A percentile compares a stretch with the other conserved stretches of the same genome.
Evolutionary conservation across 2,888 invertebrate genomes (phyloP).

Genomic region (Thumatha senex): DNA sequence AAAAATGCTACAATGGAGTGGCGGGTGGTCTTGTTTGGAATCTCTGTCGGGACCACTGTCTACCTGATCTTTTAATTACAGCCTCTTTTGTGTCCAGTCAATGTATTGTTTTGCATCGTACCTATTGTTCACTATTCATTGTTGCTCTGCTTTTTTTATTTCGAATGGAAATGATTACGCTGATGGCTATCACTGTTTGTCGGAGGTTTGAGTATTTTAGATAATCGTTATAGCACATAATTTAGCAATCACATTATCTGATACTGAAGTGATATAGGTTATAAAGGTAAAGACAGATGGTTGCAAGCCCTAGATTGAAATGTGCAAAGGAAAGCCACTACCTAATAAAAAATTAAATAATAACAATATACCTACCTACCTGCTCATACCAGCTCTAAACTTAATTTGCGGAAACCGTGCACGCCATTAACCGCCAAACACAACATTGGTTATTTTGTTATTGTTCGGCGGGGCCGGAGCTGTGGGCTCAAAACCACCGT

Average conservation of each 20-base stretch:
- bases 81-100: slow-evolving; percentile 46
- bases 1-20: slow-evolving; percentile 36
- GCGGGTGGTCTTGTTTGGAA: slow-evolving; percentile 36
- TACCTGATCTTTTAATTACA: slow-evolving; percentile 70
- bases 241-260: too few species aligned
- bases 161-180: slow-evolving; percentile 25
- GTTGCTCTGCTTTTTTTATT: slow-evolving; percentile 26
- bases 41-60: slow-evolving; percentile 37
- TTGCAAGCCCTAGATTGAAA: too few species aligned
- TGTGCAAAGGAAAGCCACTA: neutral
- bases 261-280: neutral
- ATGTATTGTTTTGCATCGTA: slow-evolving; percentile 41
- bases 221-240: neutral
- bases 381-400: too few species aligned
- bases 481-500: slow-evolving; percentile 1
- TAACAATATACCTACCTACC: too few species aligned
- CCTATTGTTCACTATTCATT: slow-evolving; percentile 33
- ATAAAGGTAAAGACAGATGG: too few species aligned
- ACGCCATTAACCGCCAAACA: slow-evolving; percentile 12
- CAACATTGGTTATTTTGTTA: slow-evolving; percentile 15
- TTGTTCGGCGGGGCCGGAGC: slow-evolving; percentile 6
- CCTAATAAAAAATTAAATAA: neutral
- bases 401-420: slow-evolving; percentile 24
- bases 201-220: neutral
- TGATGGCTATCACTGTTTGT: neutral